Base-by-base conservation (phyloP, 2,888 invertebrate genomes). In the Rambutsinella grinnellia region DNA sequence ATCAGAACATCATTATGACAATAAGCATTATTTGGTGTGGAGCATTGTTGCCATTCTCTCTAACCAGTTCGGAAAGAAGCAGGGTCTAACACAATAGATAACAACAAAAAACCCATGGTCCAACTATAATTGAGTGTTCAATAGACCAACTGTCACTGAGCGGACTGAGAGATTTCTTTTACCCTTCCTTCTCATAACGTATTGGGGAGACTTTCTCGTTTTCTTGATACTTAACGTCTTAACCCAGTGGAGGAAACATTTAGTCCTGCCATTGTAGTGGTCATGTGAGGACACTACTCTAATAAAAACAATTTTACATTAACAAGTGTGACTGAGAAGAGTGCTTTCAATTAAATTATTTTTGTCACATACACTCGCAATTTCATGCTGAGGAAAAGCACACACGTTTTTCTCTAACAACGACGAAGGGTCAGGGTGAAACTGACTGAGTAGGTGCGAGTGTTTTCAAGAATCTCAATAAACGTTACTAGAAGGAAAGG, bases 251-350 rank as follows among this genome's bases (percentile, higher is more conserved):
- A 60, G 61, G 46, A 53, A 60, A 53, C 74, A 67, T 67, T 72
- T 74, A 74, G 74, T 74, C 67, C 67, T 47, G 61, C 28, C 54
- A 74, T 67, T 74, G 74, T 67, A 61, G 46, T 74, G 74, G 67
- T 74, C 74, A 74, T 67, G 67, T 54, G 67, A 74, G 66, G 74
- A 74, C 54, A 61, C 51, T 23, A 51, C 23, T 8, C 36, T 36
- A 5, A 13, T 5, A 13, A 36, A 36, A 36, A 36, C 36, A 36
- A 36, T n/a, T n/a, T n/a, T n/a, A n/a, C n/a, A n/a, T n/a, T n/a
- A n/a, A n/a, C n/a, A n/a, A n/a, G n/a, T 36, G 6, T 36, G 6
- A 36, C 36, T 13, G 36, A 36, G 13, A 36, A 36, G 13, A 36
- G 36, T 36, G 36, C 36, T 13, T 36, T 36, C n/a, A n/a, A n/a